Percentiles rank a stretch among this genome's conserved stretches.
phyloP scores from a whole-genome alignment of 2,797 vertebrate genomes.

The Hylomyscus alleni region DNA sequence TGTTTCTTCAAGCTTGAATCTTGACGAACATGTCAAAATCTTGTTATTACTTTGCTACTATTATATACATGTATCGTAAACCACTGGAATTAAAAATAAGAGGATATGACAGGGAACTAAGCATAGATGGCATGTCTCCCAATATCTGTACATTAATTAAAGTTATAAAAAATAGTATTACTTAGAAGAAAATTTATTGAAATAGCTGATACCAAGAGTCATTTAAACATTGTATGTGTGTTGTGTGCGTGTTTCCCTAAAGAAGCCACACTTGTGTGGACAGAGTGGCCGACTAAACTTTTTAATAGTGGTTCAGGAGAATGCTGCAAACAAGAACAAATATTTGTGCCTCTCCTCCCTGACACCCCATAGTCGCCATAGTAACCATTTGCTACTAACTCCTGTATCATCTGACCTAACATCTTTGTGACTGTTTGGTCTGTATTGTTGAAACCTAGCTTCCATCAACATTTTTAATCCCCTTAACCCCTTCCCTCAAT shows the following conservation, averaged over 20 bases:
- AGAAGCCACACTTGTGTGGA: background rate
- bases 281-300: background rate
- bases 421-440: background rate
- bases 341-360: background rate
- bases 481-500: no score
- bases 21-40: background rate
- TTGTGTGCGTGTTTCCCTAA: background rate
- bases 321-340: background rate
- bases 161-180: background rate
- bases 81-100: background rate
- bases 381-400: background rate
- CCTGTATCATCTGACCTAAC: background rate
- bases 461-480: background rate
- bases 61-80: background rate
- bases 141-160: background rate
- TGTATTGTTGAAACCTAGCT: background rate
- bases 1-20: constrained; percentile 29
- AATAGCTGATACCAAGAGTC: background rate
- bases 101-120: background rate
- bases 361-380: no score
- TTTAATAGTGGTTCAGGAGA: background rate
- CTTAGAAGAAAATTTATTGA: background rate
- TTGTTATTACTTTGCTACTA: background rate
- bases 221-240: background rate
- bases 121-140: background rate